Base-by-base conservation (phyloP, 2,113 vertebrate genomes). In the Oryzias celebensis region DNA sequence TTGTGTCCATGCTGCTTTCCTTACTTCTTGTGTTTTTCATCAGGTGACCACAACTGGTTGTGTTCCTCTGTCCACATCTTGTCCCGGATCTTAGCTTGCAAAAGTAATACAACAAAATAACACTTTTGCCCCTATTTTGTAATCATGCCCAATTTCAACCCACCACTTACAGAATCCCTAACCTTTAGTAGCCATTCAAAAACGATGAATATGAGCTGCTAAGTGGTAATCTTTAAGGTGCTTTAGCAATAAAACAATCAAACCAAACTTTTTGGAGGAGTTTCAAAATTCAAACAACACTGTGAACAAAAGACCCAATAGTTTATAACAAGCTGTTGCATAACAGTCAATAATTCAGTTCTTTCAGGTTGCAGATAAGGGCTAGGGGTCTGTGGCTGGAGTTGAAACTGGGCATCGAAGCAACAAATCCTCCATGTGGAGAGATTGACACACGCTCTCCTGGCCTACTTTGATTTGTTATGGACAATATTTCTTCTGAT, bases 31-130 rank as follows among this genome's bases (percentile, higher is more conserved):
- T 50, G 0, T 71, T 92, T 42, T 61, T 88, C 51, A 75, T 72
- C 51, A 99, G 96, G 94, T 99, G 96, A 99, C 96, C 89, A 84
- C 80, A 87, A 92, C 85, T 81, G 87, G 60, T 77, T 73, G 62
- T 36, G 45, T 65, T 75, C 74, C 71, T 73, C 60, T 69, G 74
- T 76, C 91, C 90, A 65, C 50, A 71, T 79, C 87, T 85, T 88
- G 85, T 90, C 91, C 91, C 92, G 93, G 80, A 76, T 82, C 87
- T 87, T 90, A 89, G 91, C 93, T 94, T 94, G 92, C 91, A 92
- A 94, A 87, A 91, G 87, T 83, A 93, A 90, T 89, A 90, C 72
- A 89, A 90, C 89, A 87, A 93, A 91, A 80, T 86, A 88, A 88
- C 87, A 91, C 58, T 55, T 51, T 51, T 45, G 31, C 16, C 76